These are phyloP conservation scores for Osedax fenrisi DNA, from an alignment of 2,888 invertebrate genomes.

Conservation along the genomic window DNA sequence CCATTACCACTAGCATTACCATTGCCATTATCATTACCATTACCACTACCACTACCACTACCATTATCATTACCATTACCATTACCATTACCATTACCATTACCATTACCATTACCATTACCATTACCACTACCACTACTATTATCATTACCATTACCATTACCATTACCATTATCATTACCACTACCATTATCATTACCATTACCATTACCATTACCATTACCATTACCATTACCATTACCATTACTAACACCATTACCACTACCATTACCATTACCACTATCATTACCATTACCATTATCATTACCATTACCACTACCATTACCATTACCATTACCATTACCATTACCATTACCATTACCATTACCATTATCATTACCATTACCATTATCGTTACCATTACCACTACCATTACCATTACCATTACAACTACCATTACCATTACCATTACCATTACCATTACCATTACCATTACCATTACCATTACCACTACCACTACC, in stretches of 20 bases:
- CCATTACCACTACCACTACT: neutral
- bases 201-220: slow-evolving; percentile 46
- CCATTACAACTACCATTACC: slow-evolving; percentile 20
- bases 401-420: slow-evolving; percentile 17
- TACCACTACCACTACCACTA: neutral
- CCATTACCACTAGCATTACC: slow-evolving; percentile 4
- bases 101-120: slow-evolving; percentile 5
- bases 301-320: slow-evolving; percentile 24
- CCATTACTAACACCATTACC: slow-evolving; percentile 46
- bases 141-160: slow-evolving; percentile 4
- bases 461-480: slow-evolving; percentile 23
- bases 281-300: slow-evolving; percentile 21
- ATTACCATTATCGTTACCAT: slow-evolving; percentile 11
- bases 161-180: neutral
- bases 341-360: slow-evolving; percentile 17
- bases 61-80: neutral
- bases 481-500: slow-evolving; percentile 21
- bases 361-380: slow-evolving; percentile 7
- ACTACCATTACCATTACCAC: slow-evolving; percentile 4
- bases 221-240: slow-evolving; percentile 38
- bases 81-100: neutral
- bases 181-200: slow-evolving; percentile 50
- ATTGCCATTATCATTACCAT: neutral
- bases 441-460: slow-evolving; percentile 21
- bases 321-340: slow-evolving; percentile 21